These are phyloP conservation scores for Microcaecilia unicolor DNA, from an alignment of 2,797 vertebrate genomes.

Conservation along the genomic window DNA sequence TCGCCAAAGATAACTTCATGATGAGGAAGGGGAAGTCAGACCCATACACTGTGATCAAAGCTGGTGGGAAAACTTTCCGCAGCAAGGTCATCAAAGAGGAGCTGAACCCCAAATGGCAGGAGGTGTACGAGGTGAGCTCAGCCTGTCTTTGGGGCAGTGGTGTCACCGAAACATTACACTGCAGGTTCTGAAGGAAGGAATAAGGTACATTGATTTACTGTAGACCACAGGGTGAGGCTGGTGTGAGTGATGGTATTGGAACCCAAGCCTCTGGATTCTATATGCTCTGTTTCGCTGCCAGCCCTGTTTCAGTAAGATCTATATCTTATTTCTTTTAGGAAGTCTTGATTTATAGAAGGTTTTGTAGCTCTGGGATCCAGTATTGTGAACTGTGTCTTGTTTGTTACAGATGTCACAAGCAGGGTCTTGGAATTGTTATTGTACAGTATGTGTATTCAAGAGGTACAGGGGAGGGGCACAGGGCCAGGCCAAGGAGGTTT, in stretches of 20 bases:
- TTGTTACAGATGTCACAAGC: no score
- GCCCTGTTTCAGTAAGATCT: no score
- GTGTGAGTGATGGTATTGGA: neutral
- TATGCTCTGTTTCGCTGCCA: neutral
- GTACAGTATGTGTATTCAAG: no score
- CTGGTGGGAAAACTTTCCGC: conserved; percentile 70
- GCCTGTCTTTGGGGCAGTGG: neutral
- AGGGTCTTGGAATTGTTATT: no score
- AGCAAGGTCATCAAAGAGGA: conserved; percentile 82
- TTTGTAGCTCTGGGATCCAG: no score
- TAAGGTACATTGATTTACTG: neutral
- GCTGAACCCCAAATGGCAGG: conserved; percentile 83
- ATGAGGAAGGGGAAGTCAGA: conserved; percentile 87
- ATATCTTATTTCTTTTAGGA: no score
- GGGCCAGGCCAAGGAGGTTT: no score
- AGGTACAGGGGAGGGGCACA: no score
- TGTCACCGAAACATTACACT: no score
- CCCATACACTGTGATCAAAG: conserved; percentile 78
- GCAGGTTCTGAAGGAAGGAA: neutral
- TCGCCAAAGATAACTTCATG: conserved; percentile 87
- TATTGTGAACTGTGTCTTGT: no score
- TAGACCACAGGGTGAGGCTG: no score
- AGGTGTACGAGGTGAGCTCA: conserved; percentile 73
- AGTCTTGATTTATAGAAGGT: no score
- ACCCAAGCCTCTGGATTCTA: neutral